Evolutionary conservation across 2,888 invertebrate species (phyloP).

Genomic region (Diaphora mendica): DNA sequence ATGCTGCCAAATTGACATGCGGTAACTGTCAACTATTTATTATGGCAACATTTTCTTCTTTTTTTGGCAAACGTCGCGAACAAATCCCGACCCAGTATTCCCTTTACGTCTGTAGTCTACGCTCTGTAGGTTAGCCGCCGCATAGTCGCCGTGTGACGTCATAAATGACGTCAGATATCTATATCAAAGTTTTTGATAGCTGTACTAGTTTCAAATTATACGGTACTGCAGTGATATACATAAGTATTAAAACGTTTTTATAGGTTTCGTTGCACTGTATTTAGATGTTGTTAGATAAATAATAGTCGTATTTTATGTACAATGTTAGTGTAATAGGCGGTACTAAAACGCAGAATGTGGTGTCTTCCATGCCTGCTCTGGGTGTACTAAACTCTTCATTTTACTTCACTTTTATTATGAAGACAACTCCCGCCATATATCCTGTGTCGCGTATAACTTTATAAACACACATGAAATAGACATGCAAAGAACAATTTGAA

Average conservation of each 20-base stretch:
- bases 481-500: too few species aligned
- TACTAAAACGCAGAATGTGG: too few species aligned
- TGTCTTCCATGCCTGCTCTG: too few species aligned
- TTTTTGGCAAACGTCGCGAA: slow-evolving; percentile 33
- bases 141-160: slow-evolving; percentile 33
- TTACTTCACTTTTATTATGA: too few species aligned
- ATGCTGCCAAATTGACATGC: neutral
- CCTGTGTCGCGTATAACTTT: too few species aligned
- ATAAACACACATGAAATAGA: too few species aligned
- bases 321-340: too few species aligned
- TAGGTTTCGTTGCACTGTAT: neutral
- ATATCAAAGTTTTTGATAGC: slow-evolving; percentile 8
- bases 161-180: slow-evolving; percentile 26
- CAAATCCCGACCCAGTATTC: slow-evolving; percentile 25
- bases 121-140: slow-evolving; percentile 32
- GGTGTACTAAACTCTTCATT: too few species aligned
- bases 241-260: neutral
- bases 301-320: neutral
- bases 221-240: neutral
- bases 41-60: slow-evolving; percentile 3
- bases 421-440: too few species aligned
- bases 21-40: slow-evolving; percentile 2
- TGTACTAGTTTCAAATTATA: slow-evolving; percentile 11
- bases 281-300: neutral
- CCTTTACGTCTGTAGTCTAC: slow-evolving; percentile 2